Conservation (phyloP, 2,797 vertebrate species). For the Schizothorax lantsangensis region DNA sequence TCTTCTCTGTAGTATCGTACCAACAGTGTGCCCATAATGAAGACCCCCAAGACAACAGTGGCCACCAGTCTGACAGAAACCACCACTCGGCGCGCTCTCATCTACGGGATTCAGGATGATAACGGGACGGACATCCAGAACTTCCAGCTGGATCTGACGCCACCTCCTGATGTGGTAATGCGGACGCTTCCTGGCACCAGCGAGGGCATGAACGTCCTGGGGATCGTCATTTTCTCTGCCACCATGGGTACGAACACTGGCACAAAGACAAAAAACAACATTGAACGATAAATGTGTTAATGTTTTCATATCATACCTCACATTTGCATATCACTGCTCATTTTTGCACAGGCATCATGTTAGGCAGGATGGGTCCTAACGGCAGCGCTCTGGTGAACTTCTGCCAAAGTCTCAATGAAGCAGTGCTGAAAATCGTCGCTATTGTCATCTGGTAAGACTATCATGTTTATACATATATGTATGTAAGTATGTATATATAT, state of each 20-base stretch:
- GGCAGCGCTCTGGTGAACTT: constrained; percentile 94
- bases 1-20: constrained; percentile 88
- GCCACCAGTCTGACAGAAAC: constrained; percentile 74
- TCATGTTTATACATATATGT: not conserved
- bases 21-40: constrained; percentile 84
- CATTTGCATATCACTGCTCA: not conserved
- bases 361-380: constrained; percentile 94
- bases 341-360: constrained; percentile 87
- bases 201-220: constrained; percentile 95
- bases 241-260: constrained; percentile 87
- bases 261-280: not conserved
- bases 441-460: constrained; percentile 91
- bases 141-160: constrained; percentile 93
- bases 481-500: too few relatives aligned
- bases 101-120: constrained; percentile 92
- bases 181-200: constrained; percentile 89
- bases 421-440: constrained; percentile 94
- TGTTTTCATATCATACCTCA: not conserved
- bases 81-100: constrained; percentile 79
- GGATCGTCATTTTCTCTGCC: constrained; percentile 96
- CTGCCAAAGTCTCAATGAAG: constrained; percentile 96
- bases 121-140: constrained; percentile 90
- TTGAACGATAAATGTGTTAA: not conserved
- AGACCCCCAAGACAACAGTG: constrained; percentile 74
- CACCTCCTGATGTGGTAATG: constrained; percentile 89